A percentile compares a stretch with the other conserved stretches of the same genome.
Conservation (phyloP, 2,797 vertebrate genomes). For the Lacerta bilineata region DNA sequence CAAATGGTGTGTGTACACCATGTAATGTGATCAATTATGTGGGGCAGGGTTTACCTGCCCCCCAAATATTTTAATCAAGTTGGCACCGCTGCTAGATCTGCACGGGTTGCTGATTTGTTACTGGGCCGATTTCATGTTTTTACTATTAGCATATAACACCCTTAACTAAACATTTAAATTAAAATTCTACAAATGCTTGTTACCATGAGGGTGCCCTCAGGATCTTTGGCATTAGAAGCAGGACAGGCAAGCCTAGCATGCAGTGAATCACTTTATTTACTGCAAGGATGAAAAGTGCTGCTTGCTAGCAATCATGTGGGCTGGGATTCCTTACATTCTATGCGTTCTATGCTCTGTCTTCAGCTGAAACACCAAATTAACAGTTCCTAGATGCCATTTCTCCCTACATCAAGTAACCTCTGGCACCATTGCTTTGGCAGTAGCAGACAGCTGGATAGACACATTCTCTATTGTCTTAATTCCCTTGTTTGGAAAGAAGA, state of each 20-base stretch:
- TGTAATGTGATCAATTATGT: too few relatives aligned
- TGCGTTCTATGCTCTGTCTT: slow-evolving; percentile 6
- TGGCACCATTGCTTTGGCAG: not conserved
- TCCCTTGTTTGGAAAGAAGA: not conserved
- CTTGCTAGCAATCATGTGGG: not conserved
- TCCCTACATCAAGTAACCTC: not conserved
- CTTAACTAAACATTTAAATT: too few relatives aligned
- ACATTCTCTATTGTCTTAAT: not conserved
- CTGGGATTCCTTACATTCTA: slow-evolving; percentile 24
- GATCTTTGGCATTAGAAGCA: not conserved
- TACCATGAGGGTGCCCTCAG: not conserved
- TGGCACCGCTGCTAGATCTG: too few relatives aligned
- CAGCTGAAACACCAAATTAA: not conserved
- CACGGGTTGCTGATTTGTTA: too few relatives aligned
- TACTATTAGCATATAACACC: too few relatives aligned
- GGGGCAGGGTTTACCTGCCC: too few relatives aligned
- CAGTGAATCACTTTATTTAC: not conserved
- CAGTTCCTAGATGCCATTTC: not conserved
- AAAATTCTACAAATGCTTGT: not conserved
- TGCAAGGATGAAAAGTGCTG: slow-evolving; percentile 22
- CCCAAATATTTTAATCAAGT: too few relatives aligned
- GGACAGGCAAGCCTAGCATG: not conserved
- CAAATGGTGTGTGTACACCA: too few relatives aligned
- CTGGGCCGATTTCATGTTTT: too few relatives aligned
- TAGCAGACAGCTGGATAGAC: too few relatives aligned